Evolutionary conservation across 2,797 vertebrate genomes (phyloP).

Genomic region (Ataeniobius toweri): DNA sequence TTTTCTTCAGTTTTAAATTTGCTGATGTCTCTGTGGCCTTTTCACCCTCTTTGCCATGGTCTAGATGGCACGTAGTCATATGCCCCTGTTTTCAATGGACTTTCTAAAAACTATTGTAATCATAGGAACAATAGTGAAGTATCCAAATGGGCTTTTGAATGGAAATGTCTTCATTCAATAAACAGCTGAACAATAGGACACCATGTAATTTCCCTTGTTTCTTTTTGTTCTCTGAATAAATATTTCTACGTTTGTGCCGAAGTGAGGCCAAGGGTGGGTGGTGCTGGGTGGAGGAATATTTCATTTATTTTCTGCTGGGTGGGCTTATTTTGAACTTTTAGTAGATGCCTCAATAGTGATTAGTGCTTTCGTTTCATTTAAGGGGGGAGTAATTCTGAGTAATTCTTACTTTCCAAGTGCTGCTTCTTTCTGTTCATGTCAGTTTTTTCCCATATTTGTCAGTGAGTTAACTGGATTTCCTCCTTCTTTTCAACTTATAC

Average conservation of each 20-base stretch:
- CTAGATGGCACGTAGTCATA: conserved; percentile 60
- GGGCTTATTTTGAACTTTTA: conserved; percentile 1
- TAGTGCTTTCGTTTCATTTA: conserved; percentile 12
- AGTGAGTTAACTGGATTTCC: conserved; percentile 26
- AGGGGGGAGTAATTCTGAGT: conserved; percentile 14
- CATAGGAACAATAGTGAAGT: conserved; percentile 60
- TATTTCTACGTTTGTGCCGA: conserved; percentile 57
- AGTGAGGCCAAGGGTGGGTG: conserved; percentile 34
- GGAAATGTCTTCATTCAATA: conserved; percentile 68
- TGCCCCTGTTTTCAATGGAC: conserved; percentile 55
- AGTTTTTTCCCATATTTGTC: conserved; percentile 33
- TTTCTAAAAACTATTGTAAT: conserved; percentile 68
- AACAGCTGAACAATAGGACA: conserved; percentile 78
- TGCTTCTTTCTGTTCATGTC: conserved; percentile 13
- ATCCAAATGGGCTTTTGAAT: conserved; percentile 54
- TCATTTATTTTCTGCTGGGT: conserved; percentile 32
- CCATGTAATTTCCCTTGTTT: conserved; percentile 67
- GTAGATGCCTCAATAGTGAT: conserved; percentile 4
- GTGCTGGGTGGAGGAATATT: conserved; percentile 32
- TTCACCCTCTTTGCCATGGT: conserved; percentile 60
- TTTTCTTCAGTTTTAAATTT: conserved; percentile 2
- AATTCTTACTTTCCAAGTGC: conserved; percentile 23
- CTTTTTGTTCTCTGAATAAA: conserved; percentile 63
- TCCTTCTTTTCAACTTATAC: conserved; percentile 35
- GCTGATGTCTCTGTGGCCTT: conserved; percentile 53